A percentile compares a stretch with the other conserved stretches of the same genome.
Conservation (phyloP, 2,797 vertebrate genomes). For the Amniataba percoides region DNA sequence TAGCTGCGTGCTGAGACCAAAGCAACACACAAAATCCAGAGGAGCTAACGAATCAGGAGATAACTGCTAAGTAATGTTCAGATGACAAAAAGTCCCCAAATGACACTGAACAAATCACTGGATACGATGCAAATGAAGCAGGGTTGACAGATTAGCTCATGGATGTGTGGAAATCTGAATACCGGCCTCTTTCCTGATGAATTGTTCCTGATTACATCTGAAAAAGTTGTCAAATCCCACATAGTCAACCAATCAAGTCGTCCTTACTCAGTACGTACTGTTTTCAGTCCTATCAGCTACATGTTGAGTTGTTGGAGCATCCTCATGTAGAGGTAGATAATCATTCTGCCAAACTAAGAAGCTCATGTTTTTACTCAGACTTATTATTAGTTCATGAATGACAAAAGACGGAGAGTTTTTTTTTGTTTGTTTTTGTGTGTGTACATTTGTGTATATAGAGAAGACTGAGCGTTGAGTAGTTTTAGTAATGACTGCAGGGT, state of each 20-base stretch:
- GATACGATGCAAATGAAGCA: slow-evolving; percentile 2
- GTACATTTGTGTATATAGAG: slow-evolving; percentile 55
- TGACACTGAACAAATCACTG: background rate
- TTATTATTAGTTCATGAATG: background rate
- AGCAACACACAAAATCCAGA: background rate
- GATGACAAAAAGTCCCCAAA: background rate
- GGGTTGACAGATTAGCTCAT: background rate
- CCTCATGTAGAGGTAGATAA: background rate
- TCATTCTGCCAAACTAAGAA: too few relatives aligned
- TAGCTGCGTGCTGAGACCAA: background rate
- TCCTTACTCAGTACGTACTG: background rate
- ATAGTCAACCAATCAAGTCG: slow-evolving; percentile 10
- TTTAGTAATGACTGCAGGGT: slow-evolving; percentile 2
- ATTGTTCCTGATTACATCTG: slow-evolving; percentile 16
- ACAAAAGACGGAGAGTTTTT: background rate
- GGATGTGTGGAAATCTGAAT: slow-evolving; percentile 8
- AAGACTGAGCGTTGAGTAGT: background rate
- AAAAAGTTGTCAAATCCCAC: slow-evolving; percentile 1
- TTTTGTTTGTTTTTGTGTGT: slow-evolving; percentile 19
- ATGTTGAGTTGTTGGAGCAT: background rate
- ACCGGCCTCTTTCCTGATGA: slow-evolving; percentile 11
- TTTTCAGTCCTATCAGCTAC: background rate
- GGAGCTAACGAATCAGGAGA: background rate
- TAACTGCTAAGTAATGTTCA: background rate
- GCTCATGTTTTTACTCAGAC: background rate